Conservation (phyloP, 2,888 invertebrate genomes). For the Orgyia antiqua region DNA sequence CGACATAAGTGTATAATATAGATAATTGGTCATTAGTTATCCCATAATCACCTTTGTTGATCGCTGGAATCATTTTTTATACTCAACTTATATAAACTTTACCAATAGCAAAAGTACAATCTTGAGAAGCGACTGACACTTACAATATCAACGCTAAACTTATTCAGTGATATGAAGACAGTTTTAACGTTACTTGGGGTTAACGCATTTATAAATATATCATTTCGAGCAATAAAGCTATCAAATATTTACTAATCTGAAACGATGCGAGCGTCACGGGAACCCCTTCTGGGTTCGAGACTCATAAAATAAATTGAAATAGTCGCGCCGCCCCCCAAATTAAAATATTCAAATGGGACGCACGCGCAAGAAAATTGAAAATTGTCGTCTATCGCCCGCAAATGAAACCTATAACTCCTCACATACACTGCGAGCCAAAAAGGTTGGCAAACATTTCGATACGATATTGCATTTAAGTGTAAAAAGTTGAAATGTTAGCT, state of each 20-base stretch:
- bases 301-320: constrained; percentile 79
- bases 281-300: constrained; percentile 70
- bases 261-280: constrained; percentile 61
- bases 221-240: constrained; percentile 74
- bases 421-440: constrained; percentile 53
- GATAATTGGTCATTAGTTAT: too few species aligned
- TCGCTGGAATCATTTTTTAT: too few species aligned
- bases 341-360: constrained; percentile 79
- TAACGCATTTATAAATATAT: constrained; percentile 68
- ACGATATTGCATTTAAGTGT: constrained; percentile 22
- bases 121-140: too few species aligned
- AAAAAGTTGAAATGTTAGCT: constrained; percentile 10
- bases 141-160: too few species aligned
- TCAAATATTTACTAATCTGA: constrained; percentile 78
- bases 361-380: constrained; percentile 79
- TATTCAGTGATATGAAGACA: constrained; percentile 10
- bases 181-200: constrained; percentile 41
- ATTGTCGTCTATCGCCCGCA: constrained; percentile 79
- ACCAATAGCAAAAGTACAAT: too few species aligned
- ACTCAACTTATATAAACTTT: too few species aligned
- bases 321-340: constrained; percentile 78
- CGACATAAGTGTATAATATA: too few species aligned
- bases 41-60: too few species aligned
- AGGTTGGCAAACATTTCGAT: constrained; percentile 28
- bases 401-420: constrained; percentile 78